Conservation (phyloP, 2,797 vertebrate genomes). For the Poecilia velifera region DNA sequence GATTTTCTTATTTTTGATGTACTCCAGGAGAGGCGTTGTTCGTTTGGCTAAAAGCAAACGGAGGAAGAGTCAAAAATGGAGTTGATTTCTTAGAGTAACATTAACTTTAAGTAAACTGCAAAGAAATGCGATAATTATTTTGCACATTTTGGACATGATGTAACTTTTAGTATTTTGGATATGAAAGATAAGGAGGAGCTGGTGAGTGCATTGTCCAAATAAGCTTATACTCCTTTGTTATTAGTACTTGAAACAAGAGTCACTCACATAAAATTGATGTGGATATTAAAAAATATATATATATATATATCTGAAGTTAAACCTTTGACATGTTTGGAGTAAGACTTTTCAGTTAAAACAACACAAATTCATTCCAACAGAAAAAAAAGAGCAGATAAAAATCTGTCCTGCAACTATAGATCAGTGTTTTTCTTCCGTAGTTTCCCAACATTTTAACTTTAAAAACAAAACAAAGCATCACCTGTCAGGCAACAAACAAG, state of each 20-base stretch:
- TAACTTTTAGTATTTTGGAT: too few relatives aligned
- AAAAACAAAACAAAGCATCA: background rate
- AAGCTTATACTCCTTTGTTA: background rate
- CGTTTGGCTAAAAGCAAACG: conserved; percentile 87
- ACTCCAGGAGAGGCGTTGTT: conserved; percentile 97
- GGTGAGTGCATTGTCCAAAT: background rate
- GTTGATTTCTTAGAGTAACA: background rate
- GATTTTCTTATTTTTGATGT: conserved; percentile 98
- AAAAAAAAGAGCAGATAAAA: background rate
- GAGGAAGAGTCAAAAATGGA: background rate
- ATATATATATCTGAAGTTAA: background rate
- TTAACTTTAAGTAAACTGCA: background rate
- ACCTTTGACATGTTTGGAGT: background rate
- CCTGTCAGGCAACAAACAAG: background rate
- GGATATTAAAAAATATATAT: background rate
- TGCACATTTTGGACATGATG: background rate
- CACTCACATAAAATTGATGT: background rate
- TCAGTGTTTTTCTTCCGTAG: background rate
- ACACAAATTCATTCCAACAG: background rate
- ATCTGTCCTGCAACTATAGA: background rate
- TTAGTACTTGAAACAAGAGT: background rate
- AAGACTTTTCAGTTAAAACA: background rate
- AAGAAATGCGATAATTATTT: background rate
- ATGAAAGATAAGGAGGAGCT: background rate
- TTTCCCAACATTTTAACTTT: background rate